phyloP scores from a whole-genome alignment of 2,113 vertebrate species.

The Lycaon pictus region DNA sequence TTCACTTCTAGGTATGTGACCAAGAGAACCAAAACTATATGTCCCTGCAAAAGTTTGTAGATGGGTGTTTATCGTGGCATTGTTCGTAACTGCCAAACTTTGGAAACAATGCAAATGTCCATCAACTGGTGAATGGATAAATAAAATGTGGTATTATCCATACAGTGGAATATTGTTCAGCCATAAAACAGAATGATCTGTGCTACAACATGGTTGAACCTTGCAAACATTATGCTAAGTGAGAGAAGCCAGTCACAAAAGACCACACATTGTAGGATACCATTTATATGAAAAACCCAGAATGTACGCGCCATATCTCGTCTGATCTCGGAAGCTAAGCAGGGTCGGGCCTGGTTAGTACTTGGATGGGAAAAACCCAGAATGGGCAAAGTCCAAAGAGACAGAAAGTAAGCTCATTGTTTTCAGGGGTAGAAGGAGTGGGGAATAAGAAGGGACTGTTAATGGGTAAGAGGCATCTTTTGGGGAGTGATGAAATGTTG shows the following conservation, averaged over 20 bases:
- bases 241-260: not conserved
- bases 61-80: not conserved
- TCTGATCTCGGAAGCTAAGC: no score
- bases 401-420: not conserved
- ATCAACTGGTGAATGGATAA: not conserved
- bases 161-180: not conserved
- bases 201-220: not conserved
- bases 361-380: not conserved
- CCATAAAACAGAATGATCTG: not conserved
- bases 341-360: no score
- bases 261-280: not conserved
- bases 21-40: not conserved
- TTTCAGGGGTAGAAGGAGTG: not conserved
- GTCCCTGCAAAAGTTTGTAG: not conserved
- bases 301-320: not conserved
- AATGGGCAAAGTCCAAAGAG: not conserved
- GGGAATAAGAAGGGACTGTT: not conserved
- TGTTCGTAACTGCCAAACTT: not conserved
- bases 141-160: not conserved
- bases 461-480: not conserved
- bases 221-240: not conserved
- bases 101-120: not conserved
- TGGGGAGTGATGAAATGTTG: not conserved
- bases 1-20: not conserved
- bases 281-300: not conserved